Percentiles rank a stretch among this genome's conserved stretches.
Evolutionary conservation across 2,888 invertebrate species (phyloP).

Genomic region (Zygaena filipendulae): DNA sequence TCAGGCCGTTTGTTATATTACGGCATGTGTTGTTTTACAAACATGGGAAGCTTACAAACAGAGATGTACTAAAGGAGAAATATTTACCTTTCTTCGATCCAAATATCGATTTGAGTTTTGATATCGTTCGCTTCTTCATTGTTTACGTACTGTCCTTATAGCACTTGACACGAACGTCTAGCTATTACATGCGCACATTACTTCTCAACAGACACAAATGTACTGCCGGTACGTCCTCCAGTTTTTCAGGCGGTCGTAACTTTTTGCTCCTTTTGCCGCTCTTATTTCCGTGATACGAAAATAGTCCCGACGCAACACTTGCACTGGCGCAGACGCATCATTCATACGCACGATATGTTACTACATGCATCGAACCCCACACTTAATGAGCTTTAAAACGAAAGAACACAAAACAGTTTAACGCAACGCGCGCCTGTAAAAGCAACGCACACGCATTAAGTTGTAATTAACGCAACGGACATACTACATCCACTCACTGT

Average conservation of each 20-base stretch:
- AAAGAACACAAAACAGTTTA: neutral
- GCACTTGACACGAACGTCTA: neutral
- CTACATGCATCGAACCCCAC: conserved; percentile 16
- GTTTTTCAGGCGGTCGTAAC: conserved; percentile 56
- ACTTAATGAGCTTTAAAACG: conserved; percentile 7
- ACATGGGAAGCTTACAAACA: too few relatives aligned
- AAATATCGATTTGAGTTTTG: conserved; percentile 56
- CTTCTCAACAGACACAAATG: conserved; percentile 58
- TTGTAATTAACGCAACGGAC: neutral
- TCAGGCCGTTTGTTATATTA: too few relatives aligned
- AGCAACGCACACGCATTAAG: neutral
- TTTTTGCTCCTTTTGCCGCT: conserved; percentile 67
- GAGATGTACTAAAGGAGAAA: too few relatives aligned
- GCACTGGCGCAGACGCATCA: conserved; percentile 58
- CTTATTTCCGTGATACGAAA: conserved; percentile 69
- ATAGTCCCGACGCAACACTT: conserved; percentile 62
- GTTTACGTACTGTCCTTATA: conserved; percentile 11
- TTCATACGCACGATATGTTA: conserved; percentile 35
- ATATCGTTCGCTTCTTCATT: conserved; percentile 59
- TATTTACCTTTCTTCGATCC: conserved; percentile 53
- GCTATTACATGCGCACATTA: conserved; percentile 28
- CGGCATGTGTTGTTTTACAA: too few relatives aligned
- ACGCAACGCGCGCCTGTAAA: conserved; percentile 4
- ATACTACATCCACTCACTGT: neutral
- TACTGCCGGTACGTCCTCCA: conserved; percentile 56